Conservation (phyloP, 2,113 vertebrate species). For the Zapornia atra region DNA sequence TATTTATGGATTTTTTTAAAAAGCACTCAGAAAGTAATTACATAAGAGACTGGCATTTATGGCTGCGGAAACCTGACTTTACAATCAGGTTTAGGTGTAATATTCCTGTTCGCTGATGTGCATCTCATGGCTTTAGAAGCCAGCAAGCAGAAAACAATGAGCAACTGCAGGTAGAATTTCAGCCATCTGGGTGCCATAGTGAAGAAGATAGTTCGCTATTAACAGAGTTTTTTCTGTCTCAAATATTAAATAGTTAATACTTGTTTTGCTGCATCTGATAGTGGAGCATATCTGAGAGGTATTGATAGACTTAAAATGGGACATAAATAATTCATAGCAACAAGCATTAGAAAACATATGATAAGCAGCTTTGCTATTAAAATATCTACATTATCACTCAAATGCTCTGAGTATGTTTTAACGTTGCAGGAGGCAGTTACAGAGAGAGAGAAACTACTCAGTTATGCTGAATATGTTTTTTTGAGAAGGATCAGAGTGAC, state of each 20-base stretch:
- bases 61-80: background rate
- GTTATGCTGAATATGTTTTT: background rate
- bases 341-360: background rate
- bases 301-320: background rate
- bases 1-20: background rate
- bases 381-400: background rate
- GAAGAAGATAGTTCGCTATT: background rate
- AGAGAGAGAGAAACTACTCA: background rate
- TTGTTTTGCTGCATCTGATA: background rate
- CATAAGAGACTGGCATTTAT: background rate
- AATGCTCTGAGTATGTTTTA: background rate
- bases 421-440: background rate
- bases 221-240: background rate
- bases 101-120: background rate
- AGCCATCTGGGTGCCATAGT: background rate
- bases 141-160: background rate
- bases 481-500: background rate
- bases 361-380: background rate
- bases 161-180: background rate
- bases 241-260: conserved; percentile 12
- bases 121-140: background rate
- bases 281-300: background rate
- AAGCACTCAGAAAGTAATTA: background rate
- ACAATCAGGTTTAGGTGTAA: background rate
- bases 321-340: conserved; percentile 39